Evolutionary conservation across 2,797 vertebrate genomes (phyloP), one percentile per base, ranked within the genome.

Genomic region (Cyprinella venusta): DNA sequence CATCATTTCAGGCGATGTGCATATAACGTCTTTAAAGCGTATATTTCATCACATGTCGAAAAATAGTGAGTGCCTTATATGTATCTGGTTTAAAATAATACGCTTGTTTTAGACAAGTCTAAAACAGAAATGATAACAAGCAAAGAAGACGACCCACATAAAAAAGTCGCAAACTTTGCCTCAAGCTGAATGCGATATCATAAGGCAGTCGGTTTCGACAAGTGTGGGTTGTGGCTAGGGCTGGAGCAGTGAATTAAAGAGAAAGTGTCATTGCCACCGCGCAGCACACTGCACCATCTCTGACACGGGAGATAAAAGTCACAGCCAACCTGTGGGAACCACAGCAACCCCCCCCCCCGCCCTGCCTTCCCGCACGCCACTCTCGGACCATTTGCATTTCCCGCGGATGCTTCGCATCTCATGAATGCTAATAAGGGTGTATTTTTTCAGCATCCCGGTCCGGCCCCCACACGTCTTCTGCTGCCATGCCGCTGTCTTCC

Each of bases 261-360:
- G 84, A 85, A 76, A 68, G 64, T 82, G 79, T 84, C 86, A 88
- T 80, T 79, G 79, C 75, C 71, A 61, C 64, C 64, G 87, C 84
- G 89, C 84, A 85, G 87, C 89, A 91, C 89, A 86, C 84, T 87
- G 91, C 87, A 90, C 82, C 89, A 90, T 92, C 90, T 90, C 88
- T 92, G 92, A 91, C 91, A 93, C 86, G 83, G 88, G 93, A 92
- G 93, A 95, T 94, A 93, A 93, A 91, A 93, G 92, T 93, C 93
- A 91, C 83, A 89, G 92, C 91, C 92, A 90, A 93, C 90, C 90
- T 92, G 93, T 92, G 90, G 85, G 38, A 89, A 88, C 89, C 89
- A 90, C 92, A 91, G 89, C 91, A 91, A 90, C 88, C 33, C 5
- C 33, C 5, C 92, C 91, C 91, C 19, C 87, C n/a, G n/a, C n/a